Base-by-base conservation (phyloP, 2,797 vertebrate species). In the Cuculus canorus region DNA sequence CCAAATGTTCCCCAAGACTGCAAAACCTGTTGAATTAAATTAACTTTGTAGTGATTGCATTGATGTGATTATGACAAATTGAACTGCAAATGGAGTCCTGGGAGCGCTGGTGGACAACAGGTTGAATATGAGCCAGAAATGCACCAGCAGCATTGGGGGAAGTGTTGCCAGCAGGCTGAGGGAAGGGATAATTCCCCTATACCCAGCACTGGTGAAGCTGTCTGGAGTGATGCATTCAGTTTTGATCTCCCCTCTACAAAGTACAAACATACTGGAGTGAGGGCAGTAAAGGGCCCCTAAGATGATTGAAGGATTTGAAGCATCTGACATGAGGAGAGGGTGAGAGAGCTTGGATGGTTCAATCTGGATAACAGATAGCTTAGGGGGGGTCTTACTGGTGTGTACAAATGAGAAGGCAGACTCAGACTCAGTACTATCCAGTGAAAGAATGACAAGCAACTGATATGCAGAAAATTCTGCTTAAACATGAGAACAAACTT, bases 21-120 rank as follows among this genome's bases (percentile, higher is more conserved):
- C 85, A 76, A 70, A 85, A 93, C 60, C 33, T 9, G 0, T 54
- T 75, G n/a, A 23, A 45, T 52, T 76, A 64, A 91, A 95, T 84
- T 73, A 95, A 80, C 68, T 88, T 90, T 64, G 66, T 70, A 77
- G 48, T 70, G 71, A 79, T 90, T 93, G 63, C 43, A 37, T 21
- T 76, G 52, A 70, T 0, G 0, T 71, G 41, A 66, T 90, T 83
- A 72, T 77, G 81, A 84, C 23, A 79, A 95, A 94, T 79, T 73
- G 63, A 84, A 28, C 73, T 73, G 52, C 65, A 86, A 76, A 64
- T 76, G 37, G 68, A 88, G 78, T 90, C 48, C 57, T 84, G 92
- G 70, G 82, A 79, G 50, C 3, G 2, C 53, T 91, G 54, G 41
- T 88, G 59, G 45, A 70, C 64, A 71, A 33, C 18, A 75, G 57